Conservation (phyloP, 2,888 invertebrate species). For the Drosophila nr. perissopoda region DNA sequence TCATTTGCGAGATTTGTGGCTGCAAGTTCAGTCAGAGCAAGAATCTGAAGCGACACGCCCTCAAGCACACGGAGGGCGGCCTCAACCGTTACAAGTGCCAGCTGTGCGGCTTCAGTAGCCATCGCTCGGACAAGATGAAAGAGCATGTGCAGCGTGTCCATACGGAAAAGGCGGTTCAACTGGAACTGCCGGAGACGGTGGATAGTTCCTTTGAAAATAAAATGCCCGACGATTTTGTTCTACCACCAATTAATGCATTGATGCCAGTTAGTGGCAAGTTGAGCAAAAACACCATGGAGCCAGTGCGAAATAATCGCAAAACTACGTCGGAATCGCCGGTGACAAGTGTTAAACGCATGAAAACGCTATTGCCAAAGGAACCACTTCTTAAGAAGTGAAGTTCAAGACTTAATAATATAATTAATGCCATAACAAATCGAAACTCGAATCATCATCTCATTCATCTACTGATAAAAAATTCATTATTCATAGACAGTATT, state of each 20-base stretch:
- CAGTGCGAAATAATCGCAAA: constrained; percentile 17
- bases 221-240: constrained; percentile 75
- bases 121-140: constrained; percentile 86
- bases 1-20: constrained; percentile 87
- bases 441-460: background rate
- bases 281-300: background rate
- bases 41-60: constrained; percentile 85
- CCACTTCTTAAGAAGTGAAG: constrained; percentile 12
- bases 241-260: constrained; percentile 62
- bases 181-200: constrained; percentile 81
- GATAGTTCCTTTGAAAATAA: constrained; percentile 81
- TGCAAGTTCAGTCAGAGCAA: constrained; percentile 86
- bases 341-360: constrained; percentile 43
- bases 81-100: constrained; percentile 84
- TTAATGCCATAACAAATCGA: background rate
- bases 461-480: background rate
- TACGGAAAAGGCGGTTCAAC: constrained; percentile 82
- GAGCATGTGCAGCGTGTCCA: constrained; percentile 85
- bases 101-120: constrained; percentile 85
- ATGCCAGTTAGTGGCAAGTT: constrained; percentile 16
- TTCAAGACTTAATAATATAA: background rate
- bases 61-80: constrained; percentile 80
- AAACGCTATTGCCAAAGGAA: constrained; percentile 56
- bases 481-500: background rate
- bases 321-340: background rate